Evolutionary conservation across 2,113 vertebrate species (phyloP).

Genomic region (Tupaia chinensis): DNA sequence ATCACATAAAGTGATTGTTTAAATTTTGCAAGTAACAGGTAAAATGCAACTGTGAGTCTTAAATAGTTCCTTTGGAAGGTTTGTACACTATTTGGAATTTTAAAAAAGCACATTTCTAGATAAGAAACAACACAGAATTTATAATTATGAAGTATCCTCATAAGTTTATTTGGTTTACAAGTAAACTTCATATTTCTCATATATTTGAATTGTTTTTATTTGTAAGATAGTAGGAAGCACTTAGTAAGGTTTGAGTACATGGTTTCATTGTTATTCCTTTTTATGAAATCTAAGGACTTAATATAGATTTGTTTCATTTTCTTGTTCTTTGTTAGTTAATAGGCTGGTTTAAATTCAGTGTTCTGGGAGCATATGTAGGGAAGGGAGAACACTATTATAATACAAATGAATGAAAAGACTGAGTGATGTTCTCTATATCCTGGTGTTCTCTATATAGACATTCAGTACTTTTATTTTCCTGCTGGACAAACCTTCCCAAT

Average conservation of each 20-base stretch:
- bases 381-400: not conserved
- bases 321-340: not conserved
- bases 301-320: not conserved
- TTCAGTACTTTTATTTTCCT: not conserved
- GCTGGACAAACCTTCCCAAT: not conserved
- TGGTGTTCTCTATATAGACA: not conserved
- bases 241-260: not conserved
- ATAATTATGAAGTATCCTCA: not conserved
- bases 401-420: not conserved
- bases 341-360: not conserved
- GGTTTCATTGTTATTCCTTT: not conserved
- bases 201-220: not conserved
- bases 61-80: conserved; percentile 1
- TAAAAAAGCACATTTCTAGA: not conserved
- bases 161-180: not conserved
- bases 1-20: not conserved
- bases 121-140: not conserved
- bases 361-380: not conserved
- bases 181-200: not conserved
- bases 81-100: not conserved
- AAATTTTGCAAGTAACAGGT: not conserved
- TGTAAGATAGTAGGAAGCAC: not conserved
- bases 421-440: not conserved
- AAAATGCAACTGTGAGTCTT: not conserved
- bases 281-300: not conserved